Evolutionary conservation across 2,888 invertebrate genomes (phyloP).

Genomic region (Polymixis flavicincta): DNA sequence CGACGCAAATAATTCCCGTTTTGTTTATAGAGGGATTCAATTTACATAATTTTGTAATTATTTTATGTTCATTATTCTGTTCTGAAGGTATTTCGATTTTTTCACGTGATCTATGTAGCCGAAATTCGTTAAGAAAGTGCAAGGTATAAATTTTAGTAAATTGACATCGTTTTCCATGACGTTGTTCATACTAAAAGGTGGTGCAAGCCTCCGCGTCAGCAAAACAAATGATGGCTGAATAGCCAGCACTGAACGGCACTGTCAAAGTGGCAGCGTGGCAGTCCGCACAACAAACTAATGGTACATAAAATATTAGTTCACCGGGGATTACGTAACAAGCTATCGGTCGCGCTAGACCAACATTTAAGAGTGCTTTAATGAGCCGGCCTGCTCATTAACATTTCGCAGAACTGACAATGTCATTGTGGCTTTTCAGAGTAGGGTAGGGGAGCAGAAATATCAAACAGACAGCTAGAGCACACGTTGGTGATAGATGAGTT

Average conservation of each 20-base stretch:
- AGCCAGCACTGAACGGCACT: background rate
- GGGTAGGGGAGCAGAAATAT: background rate
- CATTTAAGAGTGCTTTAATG: constrained; percentile 25
- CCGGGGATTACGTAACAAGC: constrained; percentile 17
- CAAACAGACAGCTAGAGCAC: background rate
- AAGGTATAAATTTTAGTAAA: too few relatives aligned
- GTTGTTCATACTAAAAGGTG: too few relatives aligned
- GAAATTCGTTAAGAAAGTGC: too few relatives aligned
- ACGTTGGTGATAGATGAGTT: background rate
- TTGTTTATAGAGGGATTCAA: too few relatives aligned
- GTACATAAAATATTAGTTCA: constrained; percentile 15
- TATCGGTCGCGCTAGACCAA: constrained; percentile 1
- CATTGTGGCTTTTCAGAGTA: background rate
- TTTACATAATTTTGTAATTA: too few relatives aligned
- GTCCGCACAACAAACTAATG: constrained; percentile 6
- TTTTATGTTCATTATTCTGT: too few relatives aligned
- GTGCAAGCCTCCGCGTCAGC: too few relatives aligned
- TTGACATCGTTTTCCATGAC: too few relatives aligned
- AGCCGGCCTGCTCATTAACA: constrained; percentile 27
- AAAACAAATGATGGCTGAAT: background rate
- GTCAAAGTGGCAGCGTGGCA: background rate
- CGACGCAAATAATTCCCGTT: too few relatives aligned
- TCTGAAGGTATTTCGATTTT: too few relatives aligned
- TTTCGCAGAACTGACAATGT: constrained; percentile 1
- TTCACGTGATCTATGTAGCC: too few relatives aligned